These are phyloP conservation scores for Nothobranchius kuhntae DNA, from an alignment of 2,113 vertebrate genomes.

Conservation along the genomic window DNA sequence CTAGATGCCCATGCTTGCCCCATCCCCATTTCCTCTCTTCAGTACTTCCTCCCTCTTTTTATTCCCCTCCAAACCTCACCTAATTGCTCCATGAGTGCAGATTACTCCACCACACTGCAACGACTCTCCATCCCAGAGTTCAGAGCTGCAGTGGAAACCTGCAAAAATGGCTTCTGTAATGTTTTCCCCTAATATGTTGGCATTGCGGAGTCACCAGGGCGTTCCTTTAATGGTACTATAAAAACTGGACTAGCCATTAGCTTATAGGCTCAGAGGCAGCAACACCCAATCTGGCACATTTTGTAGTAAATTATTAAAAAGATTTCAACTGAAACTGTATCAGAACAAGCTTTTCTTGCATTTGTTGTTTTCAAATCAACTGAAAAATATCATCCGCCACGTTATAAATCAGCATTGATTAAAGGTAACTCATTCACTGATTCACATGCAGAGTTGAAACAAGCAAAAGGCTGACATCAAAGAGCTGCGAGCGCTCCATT, in stretches of 20 bases:
- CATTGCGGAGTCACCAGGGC: background rate
- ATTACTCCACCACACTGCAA: slow-evolving; percentile 23
- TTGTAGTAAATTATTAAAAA: background rate
- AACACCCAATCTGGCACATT: background rate
- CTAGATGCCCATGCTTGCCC: slow-evolving; percentile 57
- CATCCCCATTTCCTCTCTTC: slow-evolving; percentile 37
- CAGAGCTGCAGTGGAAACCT: background rate
- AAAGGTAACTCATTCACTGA: no score
- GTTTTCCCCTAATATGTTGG: background rate
- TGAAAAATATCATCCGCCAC: no score
- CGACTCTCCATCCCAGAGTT: slow-evolving; percentile 20
- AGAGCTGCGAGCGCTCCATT: background rate
- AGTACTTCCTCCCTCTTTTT: slow-evolving; percentile 31
- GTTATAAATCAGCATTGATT: no score
- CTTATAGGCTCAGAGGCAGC: background rate
- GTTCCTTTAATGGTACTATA: background rate
- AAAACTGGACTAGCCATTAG: background rate
- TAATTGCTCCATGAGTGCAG: slow-evolving; percentile 45
- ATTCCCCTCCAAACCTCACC: slow-evolving; percentile 56
- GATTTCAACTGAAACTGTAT: no score
- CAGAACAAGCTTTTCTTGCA: no score
- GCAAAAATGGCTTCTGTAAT: background rate
- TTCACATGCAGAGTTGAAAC: background rate
- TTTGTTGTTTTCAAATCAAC: no score
- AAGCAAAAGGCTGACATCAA: background rate